Percentiles rank a stretch among this genome's conserved stretches.
Evolutionary conservation across 2,113 vertebrate genomes (phyloP).

Genomic region (Semnornis frantzii): DNA sequence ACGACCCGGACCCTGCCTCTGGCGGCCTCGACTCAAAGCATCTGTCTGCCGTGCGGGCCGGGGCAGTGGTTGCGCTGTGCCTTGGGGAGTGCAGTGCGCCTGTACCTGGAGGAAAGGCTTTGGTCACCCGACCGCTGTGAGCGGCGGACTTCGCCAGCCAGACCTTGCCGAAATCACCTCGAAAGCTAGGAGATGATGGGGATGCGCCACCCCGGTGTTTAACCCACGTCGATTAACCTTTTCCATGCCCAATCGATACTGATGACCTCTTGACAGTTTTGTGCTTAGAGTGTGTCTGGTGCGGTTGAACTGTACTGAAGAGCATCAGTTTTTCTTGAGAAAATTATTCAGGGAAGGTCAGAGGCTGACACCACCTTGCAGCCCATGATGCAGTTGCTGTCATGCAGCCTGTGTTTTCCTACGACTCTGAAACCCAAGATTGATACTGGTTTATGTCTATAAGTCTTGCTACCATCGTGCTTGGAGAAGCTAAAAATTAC

Average conservation of each 20-base stretch:
- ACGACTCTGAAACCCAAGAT: not conserved
- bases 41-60: not conserved
- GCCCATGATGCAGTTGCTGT: not conserved
- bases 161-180: not conserved
- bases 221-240: rapidly evolving
- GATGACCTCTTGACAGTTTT: not conserved
- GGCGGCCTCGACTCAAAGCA: not conserved
- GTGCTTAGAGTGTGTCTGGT: not conserved
- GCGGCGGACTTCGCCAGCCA: rapidly evolving
- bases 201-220: rapidly evolving
- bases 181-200: not conserved
- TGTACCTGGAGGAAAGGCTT: rapidly evolving
- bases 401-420: not conserved
- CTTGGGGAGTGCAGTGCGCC: not conserved
- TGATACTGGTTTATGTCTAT: rapidly evolving
- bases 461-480: not conserved
- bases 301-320: not conserved
- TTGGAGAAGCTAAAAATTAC: not conserved
- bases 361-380: not conserved
- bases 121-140: not conserved
- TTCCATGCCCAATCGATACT: rapidly evolving
- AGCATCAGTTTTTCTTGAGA: not conserved
- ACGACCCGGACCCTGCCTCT: not conserved
- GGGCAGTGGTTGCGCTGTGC: not conserved
- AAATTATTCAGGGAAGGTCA: not conserved